Conservation (phyloP, 2,888 invertebrate genomes). For the Sesamia inferens region DNA sequence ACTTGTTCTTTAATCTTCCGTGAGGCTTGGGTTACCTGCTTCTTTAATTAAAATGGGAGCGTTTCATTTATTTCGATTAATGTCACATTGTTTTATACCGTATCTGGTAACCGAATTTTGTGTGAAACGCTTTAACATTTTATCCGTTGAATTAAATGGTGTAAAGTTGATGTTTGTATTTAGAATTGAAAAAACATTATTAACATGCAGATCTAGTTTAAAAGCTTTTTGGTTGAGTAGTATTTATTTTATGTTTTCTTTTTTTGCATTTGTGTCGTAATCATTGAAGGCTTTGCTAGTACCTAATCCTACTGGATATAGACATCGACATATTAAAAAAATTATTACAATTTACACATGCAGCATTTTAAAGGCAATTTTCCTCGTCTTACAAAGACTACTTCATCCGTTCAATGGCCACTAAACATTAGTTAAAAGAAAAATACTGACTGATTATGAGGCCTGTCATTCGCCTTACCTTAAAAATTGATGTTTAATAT, state of each 20-base stretch:
- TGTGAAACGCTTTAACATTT: conserved; percentile 55
- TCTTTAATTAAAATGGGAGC: conserved; percentile 62
- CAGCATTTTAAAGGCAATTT: neutral
- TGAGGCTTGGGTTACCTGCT: conserved; percentile 68
- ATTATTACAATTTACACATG: neutral
- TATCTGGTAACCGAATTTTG: conserved; percentile 52
- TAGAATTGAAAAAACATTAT: conserved; percentile 50
- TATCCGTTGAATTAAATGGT: conserved; percentile 35
- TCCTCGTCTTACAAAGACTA: too few relatives aligned
- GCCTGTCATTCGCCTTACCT: too few relatives aligned
- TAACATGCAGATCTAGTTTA: conserved; percentile 39
- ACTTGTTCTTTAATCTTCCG: conserved; percentile 77
- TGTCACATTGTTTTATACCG: conserved; percentile 57
- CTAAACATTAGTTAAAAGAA: too few relatives aligned
- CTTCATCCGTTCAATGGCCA: too few relatives aligned
- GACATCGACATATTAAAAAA: neutral
- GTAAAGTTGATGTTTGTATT: conserved; percentile 45
- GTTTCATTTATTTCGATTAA: conserved; percentile 56
- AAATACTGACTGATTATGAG: too few relatives aligned
- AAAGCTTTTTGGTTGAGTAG: conserved; percentile 38
- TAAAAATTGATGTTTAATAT: too few relatives aligned
- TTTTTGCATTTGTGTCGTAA: neutral
- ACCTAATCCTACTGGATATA: neutral
- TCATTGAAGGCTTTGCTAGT: too few relatives aligned
- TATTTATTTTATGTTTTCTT: neutral